Conservation (phyloP, 2,113 vertebrate species). For the Microtus oregoni region DNA sequence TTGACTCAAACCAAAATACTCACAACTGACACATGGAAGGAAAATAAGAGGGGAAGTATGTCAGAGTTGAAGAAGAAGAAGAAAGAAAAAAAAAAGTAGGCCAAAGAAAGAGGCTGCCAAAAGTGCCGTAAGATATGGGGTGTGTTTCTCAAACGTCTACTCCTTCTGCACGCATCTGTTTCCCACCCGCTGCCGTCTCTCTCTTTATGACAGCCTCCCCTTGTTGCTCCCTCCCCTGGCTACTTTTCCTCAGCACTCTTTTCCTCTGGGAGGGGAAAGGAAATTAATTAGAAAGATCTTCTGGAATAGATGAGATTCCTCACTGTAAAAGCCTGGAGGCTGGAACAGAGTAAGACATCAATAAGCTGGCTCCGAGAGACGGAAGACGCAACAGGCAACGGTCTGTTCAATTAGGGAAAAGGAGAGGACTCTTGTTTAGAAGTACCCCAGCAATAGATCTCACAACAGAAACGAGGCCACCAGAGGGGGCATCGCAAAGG, state of each 20-base stretch:
- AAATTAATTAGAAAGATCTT: constrained; percentile 29
- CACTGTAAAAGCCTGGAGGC: not conserved
- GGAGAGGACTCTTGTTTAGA: not conserved
- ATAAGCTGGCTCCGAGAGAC: not conserved
- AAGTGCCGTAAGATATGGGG: not conserved
- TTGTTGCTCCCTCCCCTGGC: too few species aligned
- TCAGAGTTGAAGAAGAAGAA: not conserved
- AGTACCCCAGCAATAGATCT: not conserved
- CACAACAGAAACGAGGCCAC: not conserved
- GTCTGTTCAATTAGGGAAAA: not conserved
- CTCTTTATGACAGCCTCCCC: not conserved
- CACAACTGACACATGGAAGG: constrained; percentile 61
- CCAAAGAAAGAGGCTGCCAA: not conserved
- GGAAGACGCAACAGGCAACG: fast-evolving
- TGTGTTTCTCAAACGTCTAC: not conserved
- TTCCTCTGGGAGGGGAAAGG: not conserved
- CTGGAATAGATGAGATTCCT: not conserved
- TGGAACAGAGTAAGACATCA: not conserved
- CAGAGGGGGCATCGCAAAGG: not conserved
- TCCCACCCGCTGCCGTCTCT: not conserved
- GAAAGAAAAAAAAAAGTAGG: not conserved
- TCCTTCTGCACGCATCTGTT: fast-evolving
- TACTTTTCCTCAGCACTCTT: not conserved
- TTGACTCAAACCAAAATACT: constrained; percentile 72
- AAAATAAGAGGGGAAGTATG: constrained; percentile 40